Percentiles rank a stretch among this genome's conserved stretches.
Conservation (phyloP, 2,797 vertebrate genomes). For the Rhinella marina region DNA sequence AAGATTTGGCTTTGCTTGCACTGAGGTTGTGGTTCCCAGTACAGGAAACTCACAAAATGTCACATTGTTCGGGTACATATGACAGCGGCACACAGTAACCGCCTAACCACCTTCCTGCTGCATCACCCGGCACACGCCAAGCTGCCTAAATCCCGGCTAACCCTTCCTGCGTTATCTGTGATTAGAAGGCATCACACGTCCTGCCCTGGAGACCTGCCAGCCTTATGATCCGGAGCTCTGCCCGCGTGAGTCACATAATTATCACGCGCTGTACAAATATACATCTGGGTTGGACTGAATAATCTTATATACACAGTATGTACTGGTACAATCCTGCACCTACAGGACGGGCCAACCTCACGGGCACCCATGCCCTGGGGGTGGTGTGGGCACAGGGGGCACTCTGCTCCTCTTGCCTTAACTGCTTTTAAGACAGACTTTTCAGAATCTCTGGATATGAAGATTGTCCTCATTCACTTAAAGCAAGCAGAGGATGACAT, state of each 20-base stretch:
- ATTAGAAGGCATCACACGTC: constrained; percentile 14
- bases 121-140: constrained; percentile 7
- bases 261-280: not conserved
- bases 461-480: no score
- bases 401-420: no score
- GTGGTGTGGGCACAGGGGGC: no score
- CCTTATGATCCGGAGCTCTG: not conserved
- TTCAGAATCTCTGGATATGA: no score
- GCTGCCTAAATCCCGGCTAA: not conserved
- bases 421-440: no score
- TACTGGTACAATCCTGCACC: not conserved
- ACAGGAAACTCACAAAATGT: constrained; percentile 6
- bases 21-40: not conserved
- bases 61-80: not conserved
- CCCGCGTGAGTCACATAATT: constrained; percentile 2
- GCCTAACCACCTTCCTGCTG: not conserved
- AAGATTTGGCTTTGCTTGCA: no score
- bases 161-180: constrained; percentile 8
- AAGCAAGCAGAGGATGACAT: no score
- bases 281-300: not conserved
- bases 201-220: constrained; percentile 32
- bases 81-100: not conserved
- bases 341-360: no score
- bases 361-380: no score
- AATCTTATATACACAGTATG: not conserved